A percentile compares a stretch with the other conserved stretches of the same genome.
phyloP scores from a whole-genome alignment of 2,888 invertebrate species.

The Acronicta alni region DNA sequence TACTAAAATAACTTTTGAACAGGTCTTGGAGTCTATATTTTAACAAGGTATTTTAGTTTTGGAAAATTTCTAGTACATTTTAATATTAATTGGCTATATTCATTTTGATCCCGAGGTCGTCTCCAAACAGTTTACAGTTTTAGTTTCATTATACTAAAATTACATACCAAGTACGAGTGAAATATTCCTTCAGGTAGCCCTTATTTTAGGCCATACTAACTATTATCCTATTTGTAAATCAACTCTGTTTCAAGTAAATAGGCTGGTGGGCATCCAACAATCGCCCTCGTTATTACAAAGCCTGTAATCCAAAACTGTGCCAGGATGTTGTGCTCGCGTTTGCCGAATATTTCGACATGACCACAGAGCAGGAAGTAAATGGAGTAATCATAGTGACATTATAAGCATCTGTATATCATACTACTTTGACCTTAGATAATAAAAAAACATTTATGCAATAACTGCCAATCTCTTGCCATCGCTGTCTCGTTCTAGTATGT shows the following conservation, averaged over 20 bases:
- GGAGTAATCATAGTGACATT: not conserved
- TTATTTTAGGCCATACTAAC: conserved; percentile 8
- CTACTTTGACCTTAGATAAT: too few species aligned
- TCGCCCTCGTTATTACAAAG: conserved; percentile 30
- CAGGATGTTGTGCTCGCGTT: conserved; percentile 15
- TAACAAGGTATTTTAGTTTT: not conserved
- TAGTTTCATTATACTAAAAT: too few species aligned
- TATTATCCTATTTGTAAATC: conserved; percentile 15
- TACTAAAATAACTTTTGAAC: not conserved
- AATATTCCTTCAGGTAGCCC: not conserved
- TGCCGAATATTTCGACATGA: conserved; percentile 21
- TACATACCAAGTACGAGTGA: too few species aligned
- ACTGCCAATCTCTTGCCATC: too few species aligned
- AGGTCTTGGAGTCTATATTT: not conserved
- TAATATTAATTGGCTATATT: not conserved
- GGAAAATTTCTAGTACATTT: not conserved
- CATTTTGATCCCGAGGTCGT: not conserved
- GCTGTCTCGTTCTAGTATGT: too few species aligned
- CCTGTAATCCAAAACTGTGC: conserved; percentile 17
- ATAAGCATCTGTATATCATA: too few species aligned
- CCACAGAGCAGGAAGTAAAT: conserved; percentile 4
- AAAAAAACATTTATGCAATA: too few species aligned
- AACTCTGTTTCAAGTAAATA: conserved; percentile 2
- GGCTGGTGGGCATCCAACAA: conserved; percentile 9
- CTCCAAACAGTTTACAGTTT: too few species aligned